Conservation (phyloP, 1,140 invertebrate species). For the Pteromalus puparum region DNA sequence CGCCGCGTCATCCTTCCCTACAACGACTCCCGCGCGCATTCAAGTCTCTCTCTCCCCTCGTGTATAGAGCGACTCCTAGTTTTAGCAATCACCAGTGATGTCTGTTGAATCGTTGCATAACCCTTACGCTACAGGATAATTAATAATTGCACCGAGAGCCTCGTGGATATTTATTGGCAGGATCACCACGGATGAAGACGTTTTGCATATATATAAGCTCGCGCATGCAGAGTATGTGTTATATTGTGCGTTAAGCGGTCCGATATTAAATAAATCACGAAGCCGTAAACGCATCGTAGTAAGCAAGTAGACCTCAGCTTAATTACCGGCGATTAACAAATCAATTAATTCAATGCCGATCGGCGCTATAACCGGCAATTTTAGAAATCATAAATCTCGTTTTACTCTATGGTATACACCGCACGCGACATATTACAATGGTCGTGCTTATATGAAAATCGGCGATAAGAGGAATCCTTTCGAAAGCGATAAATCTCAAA, state of each 20-base stretch:
- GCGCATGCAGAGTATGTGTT: too few relatives aligned
- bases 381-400: not conserved
- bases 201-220: not conserved
- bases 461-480: constrained; percentile 10
- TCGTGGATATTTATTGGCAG: constrained; percentile 5
- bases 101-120: not conserved
- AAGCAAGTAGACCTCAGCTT: not conserved
- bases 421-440: not conserved
- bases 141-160: not conserved
- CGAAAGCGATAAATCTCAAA: not conserved
- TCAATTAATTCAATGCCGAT: constrained; percentile 13
- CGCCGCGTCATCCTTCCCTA: constrained; percentile 13
- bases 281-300: not conserved
- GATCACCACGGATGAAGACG: not conserved
- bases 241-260: too few relatives aligned
- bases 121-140: too few relatives aligned
- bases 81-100: not conserved
- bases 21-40: constrained; percentile 25
- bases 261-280: not conserved
- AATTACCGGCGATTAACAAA: constrained; percentile 9
- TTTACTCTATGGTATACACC: not conserved
- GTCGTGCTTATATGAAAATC: not conserved
- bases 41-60: constrained; percentile 35
- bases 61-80: not conserved
- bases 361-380: not conserved